These are phyloP conservation scores for Chrysaora quinquecirrha DNA, from an alignment of 30 jellyfish, hydroid and myxozoan genomes.

Conservation along the genomic window DNA sequence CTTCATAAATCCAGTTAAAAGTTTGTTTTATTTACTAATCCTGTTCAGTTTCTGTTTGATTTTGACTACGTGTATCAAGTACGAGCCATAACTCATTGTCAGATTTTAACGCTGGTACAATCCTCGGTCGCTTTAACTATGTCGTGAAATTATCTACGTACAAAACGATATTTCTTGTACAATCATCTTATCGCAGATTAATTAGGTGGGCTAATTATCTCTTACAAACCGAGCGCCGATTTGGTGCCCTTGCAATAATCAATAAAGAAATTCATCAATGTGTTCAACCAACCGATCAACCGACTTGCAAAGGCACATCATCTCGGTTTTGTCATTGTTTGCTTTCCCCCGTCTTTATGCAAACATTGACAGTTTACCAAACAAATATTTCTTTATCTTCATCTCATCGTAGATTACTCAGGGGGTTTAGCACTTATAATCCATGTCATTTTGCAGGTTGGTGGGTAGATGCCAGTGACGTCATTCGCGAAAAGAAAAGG, in stretches of 20 bases:
- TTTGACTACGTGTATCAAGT: neutral
- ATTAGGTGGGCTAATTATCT: conserved; percentile 16
- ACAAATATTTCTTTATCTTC: neutral
- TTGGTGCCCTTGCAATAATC: neutral
- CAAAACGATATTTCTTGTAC: neutral
- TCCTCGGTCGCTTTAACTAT: neutral
- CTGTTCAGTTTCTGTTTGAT: neutral
- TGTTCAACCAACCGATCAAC: neutral
- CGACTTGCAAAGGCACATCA: neutral
- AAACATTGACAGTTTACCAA: neutral
- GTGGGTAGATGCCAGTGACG: too few species aligned
- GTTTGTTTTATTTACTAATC: neutral
- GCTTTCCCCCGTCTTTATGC: neutral
- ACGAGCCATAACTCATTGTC: neutral
- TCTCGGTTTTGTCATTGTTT: neutral
- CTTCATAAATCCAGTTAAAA: neutral
- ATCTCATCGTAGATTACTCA: neutral
- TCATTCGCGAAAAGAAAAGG: too few species aligned
- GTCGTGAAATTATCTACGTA: neutral
- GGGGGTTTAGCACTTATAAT: neutral
- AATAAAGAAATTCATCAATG: neutral
- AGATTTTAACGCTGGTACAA: neutral
- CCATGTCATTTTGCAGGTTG: too few species aligned
- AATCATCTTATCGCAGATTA: conserved; percentile 51
- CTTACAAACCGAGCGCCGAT: neutral